phyloP scores from a whole-genome alignment of 2,888 invertebrate genomes.

The Abrostola triplasia region DNA sequence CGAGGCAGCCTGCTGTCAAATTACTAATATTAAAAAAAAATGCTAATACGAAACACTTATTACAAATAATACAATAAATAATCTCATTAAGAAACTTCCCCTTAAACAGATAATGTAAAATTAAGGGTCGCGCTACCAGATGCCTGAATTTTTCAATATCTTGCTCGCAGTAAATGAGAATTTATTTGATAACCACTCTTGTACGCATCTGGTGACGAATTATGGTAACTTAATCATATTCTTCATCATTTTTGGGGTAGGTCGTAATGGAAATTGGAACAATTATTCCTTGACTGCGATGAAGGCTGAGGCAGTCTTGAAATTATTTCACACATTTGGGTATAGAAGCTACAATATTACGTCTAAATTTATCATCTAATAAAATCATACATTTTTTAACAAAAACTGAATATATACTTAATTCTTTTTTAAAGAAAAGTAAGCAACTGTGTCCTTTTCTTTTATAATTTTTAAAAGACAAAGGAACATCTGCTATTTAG shows the following conservation, averaged over 20 bases:
- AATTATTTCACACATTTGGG: neutral
- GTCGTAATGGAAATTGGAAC: conserved; percentile 46
- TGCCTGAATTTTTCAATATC: conserved; percentile 60
- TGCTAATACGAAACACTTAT: neutral
- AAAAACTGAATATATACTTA: no score
- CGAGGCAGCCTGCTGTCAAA: no score
- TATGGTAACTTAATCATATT: conserved; percentile 54
- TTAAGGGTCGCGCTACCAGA: conserved; percentile 59
- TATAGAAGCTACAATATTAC: no score
- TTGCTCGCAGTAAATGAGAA: conserved; percentile 53
- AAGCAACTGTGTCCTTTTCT: no score
- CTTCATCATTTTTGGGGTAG: conserved; percentile 37
- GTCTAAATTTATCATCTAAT: no score
- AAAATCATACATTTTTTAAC: no score
- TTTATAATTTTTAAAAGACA: no score
- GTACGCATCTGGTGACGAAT: conserved; percentile 57
- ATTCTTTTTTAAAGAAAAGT: no score
- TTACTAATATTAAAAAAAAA: no score
- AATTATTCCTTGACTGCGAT: conserved; percentile 36
- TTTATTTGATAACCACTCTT: conserved; percentile 56
- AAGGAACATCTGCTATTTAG: no score
- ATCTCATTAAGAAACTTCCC: conserved; percentile 22
- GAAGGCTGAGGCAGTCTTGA: neutral
- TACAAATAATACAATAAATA: neutral
- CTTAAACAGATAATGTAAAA: conserved; percentile 54